Conservation (phyloP, 2,888 invertebrate species). For the Tillus elongatus region DNA sequence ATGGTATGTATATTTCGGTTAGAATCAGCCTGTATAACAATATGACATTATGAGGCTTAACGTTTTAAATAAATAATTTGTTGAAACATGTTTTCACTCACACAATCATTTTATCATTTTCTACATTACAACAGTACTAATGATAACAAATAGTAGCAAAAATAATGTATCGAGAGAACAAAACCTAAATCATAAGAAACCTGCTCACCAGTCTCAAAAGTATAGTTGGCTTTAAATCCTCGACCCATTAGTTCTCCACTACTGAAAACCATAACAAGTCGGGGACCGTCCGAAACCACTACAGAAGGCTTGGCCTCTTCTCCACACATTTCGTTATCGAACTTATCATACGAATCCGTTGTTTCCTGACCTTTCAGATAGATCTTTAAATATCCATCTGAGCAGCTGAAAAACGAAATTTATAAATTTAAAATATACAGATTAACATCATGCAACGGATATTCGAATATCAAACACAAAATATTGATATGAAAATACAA, state of each 20-base stretch:
- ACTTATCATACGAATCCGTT: slow-evolving; percentile 86
- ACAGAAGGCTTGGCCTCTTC: slow-evolving; percentile 64
- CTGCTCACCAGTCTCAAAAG: slow-evolving; percentile 73
- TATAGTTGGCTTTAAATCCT: slow-evolving; percentile 83
- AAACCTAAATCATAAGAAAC: too few relatives aligned
- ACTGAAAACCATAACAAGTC: slow-evolving; percentile 90
- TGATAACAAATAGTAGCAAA: too few relatives aligned
- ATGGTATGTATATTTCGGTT: too few relatives aligned
- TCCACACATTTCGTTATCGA: slow-evolving; percentile 88
- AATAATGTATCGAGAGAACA: too few relatives aligned
- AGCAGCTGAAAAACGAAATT: slow-evolving; percentile 52
- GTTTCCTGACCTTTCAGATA: slow-evolving; percentile 89
- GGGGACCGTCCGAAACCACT: slow-evolving; percentile 82
- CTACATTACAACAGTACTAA: too few relatives aligned
- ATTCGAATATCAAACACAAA: neutral
- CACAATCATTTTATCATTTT: too few relatives aligned
- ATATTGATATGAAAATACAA: neutral
- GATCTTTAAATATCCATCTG: slow-evolving; percentile 83
- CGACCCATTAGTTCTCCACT: slow-evolving; percentile 84
- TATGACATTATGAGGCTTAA: too few relatives aligned
- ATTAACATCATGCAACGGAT: too few relatives aligned
- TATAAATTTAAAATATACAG: neutral
- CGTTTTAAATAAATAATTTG: too few relatives aligned
- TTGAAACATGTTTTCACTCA: too few relatives aligned
- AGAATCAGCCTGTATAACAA: too few relatives aligned